These are phyloP conservation scores for Manis pentadactyla DNA, from an alignment of 2,797 vertebrate species.

Conservation along the genomic window DNA sequence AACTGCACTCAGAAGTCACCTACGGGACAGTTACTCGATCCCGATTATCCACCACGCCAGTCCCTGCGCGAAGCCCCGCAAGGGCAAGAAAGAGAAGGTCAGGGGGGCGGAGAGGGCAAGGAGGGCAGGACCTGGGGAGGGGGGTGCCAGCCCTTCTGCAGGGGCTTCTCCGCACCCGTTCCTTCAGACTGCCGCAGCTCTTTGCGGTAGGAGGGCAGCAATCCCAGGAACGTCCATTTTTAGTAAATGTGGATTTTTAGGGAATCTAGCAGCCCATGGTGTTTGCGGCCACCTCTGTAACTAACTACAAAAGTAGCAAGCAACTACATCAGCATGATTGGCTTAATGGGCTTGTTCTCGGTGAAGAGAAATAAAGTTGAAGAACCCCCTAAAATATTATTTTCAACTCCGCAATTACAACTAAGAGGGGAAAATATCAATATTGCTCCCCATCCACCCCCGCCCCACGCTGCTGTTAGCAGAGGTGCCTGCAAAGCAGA, in stretches of 20 bases:
- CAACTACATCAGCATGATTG: background rate
- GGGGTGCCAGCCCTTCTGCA: too few species aligned
- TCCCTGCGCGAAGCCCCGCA: background rate
- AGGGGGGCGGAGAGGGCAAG: background rate
- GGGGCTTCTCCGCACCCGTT: too few species aligned
- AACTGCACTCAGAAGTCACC: background rate
- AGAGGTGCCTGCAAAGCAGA: background rate
- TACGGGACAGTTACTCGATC: fast-evolving
- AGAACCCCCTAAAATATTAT: background rate
- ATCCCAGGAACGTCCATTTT: background rate
- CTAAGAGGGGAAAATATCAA: background rate
- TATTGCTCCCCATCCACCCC: background rate
- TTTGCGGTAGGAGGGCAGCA: background rate
- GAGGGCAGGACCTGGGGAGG: background rate
- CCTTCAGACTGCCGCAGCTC: background rate
- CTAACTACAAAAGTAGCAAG: background rate
- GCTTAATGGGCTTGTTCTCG: background rate
- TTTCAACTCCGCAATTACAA: background rate
- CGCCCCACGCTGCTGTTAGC: background rate
- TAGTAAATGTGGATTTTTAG: background rate
- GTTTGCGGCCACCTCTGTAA: background rate
- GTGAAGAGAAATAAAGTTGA: background rate
- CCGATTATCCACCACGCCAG: fast-evolving
- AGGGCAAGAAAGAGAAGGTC: background rate
- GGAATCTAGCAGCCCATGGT: background rate